Evolutionary conservation across 2,113 vertebrate genomes (phyloP), one percentile per base, ranked within the genome.

Genomic region (Erythrocebus patas): DNA sequence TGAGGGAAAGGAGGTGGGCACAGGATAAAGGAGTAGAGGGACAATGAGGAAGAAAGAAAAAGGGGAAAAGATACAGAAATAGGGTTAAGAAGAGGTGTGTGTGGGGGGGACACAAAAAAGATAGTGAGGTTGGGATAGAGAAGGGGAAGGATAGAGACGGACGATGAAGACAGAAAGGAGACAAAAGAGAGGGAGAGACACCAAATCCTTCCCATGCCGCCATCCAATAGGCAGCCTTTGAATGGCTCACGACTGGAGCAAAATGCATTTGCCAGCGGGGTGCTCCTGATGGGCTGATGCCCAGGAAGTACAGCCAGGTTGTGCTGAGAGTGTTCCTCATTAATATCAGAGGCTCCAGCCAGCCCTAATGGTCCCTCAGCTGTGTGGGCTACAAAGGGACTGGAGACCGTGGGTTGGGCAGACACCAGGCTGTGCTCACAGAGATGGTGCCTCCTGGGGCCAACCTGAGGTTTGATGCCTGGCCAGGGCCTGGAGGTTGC

Each of bases 381-480:
- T 17, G 43, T 50, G 4, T 22, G 13, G 22, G 23, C 66, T 83
- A 80, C 61, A 64, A 70, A 93, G 57, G 16, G 57, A 50, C 32
- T 57, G 32, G 72, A 12, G 10, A 48, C 48, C 48, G 40, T 43
- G 72, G 78, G 45, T 66, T 68, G 93, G 35, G 10, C 43, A 73
- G 79, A 84, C 76, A 94, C n/a, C 80, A 86, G 40, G n/a, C 43
- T 85, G 50, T 85, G 40, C 50, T 96, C 55, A 59, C 14, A 96
- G 83, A 89, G 40, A 59, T 38, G 55, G 81, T 7, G n/a, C 59
- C 25, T 10, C 23, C 45, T 7, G 3, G 18, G 79, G 79, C 40
- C 48, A 76, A 8, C 35, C 27, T 66, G 32, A 9, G 13, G 52
- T 55, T 87, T 75, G 95, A 55, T 48, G 66, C 32, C 64, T 40